Conservation (phyloP, 2,113 vertebrate genomes). For the Athene noctua region DNA sequence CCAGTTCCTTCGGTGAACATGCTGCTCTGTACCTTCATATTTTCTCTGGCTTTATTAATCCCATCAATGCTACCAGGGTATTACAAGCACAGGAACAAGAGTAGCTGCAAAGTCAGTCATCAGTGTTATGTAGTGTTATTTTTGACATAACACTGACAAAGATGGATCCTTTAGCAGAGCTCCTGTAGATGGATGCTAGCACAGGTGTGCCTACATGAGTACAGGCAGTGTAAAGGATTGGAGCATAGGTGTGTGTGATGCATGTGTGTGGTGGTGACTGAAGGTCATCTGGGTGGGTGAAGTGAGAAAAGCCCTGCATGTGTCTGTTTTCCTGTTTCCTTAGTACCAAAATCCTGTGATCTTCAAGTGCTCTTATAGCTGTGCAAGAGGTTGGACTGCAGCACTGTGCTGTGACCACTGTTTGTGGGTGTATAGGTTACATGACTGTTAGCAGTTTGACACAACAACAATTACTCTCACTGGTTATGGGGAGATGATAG, state of each 20-base stretch:
- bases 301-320: neutral
- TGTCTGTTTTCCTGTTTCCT: neutral
- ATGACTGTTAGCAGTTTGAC: neutral
- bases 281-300: neutral
- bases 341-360: neutral
- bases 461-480: neutral
- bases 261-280: neutral
- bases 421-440: neutral
- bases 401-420: neutral
- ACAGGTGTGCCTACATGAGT: neutral
- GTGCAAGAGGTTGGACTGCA: neutral
- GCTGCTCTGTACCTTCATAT: neutral
- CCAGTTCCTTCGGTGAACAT: neutral
- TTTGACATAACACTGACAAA: neutral
- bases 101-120: neutral
- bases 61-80: neutral
- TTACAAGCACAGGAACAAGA: neutral
- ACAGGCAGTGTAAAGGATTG: neutral
- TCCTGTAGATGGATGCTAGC: neutral
- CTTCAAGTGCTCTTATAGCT: neutral
- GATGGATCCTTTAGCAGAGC: neutral
- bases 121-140: neutral
- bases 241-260: too few species aligned
- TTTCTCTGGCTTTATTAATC: neutral
- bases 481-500: neutral